phyloP scores from a whole-genome alignment of 2,888 invertebrate genomes.

The Drosophila sordidula region DNA sequence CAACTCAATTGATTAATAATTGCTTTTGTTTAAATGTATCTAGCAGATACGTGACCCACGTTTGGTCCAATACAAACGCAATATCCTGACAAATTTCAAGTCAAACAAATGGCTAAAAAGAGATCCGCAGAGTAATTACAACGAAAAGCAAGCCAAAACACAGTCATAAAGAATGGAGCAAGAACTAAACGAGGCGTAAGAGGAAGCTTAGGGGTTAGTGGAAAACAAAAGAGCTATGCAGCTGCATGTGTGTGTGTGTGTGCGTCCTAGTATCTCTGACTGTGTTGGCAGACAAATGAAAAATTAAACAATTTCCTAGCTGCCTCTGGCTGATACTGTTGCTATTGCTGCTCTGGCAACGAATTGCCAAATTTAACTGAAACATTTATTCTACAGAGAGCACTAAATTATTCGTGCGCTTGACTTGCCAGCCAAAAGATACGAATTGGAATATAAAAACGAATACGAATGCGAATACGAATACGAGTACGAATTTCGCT shows the following conservation, averaged over 20 bases:
- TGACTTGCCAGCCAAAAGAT: constrained; percentile 37
- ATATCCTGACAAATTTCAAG: constrained; percentile 75
- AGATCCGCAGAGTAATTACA: constrained; percentile 72
- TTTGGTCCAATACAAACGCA: constrained; percentile 26
- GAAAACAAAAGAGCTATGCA: constrained; percentile 18
- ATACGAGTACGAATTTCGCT: constrained; percentile 20
- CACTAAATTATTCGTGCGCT: constrained; percentile 73
- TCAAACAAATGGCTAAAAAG: constrained; percentile 71
- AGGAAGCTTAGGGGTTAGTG: constrained; percentile 12
- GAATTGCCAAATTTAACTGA: constrained; percentile 78
- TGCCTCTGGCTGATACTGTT: constrained; percentile 29
- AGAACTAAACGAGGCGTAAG: constrained; percentile 24
- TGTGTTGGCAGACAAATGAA: constrained; percentile 63
- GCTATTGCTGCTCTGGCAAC: constrained; percentile 42
- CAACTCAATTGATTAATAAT: constrained; percentile 69
- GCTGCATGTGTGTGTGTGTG: constrained; percentile 20
- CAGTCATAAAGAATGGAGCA: constrained; percentile 43
- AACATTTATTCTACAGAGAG: constrained; percentile 74
- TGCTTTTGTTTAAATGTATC: constrained; percentile 44
- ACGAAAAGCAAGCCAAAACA: constrained; percentile 42
- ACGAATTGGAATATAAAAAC: constrained; percentile 21
- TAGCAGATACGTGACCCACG: constrained; percentile 40
- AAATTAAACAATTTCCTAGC: constrained; percentile 78
- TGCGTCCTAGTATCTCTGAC: constrained; percentile 1
- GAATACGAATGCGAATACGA: constrained; percentile 9